Base-by-base conservation (phyloP, 92 coral and sea anemone species). In the Porites rus region DNA sequence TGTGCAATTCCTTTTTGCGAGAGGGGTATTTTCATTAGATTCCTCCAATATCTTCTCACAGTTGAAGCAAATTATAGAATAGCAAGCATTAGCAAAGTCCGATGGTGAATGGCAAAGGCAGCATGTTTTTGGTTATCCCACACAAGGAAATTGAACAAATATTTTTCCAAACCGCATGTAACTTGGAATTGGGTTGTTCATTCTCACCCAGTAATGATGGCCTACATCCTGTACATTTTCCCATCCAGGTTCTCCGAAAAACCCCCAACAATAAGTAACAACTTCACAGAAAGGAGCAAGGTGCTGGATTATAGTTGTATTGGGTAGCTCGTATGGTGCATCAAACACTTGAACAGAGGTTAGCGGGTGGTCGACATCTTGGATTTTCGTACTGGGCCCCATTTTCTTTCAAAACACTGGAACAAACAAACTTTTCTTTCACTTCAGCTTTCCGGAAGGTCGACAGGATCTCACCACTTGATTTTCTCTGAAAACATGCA, bases 321-420 rank as follows among this genome's bases (percentile, higher is more conserved):
- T 78, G 0, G 89, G 84, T 51, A 86, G 58, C 9, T 86, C 84
- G 18, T 53, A 53, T 0, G 82, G 81, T 0, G 77, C 77, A n/a
- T 85, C 89, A 50, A 75, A 85, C 1, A 85, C 20, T 50, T 79
- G 75, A 0, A 75, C 4, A 8, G 50, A 82, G 0, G 80, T 75
- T 0, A 74, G 20, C 1, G 77, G 88, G 13, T 51, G 69, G 61
- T 84, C 88, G 0, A 75, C 67, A 54, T 84, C 88, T 75, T 84
- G 1, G 75, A 0, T 75, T 6, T 0, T 71, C 79, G 7, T 31
- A 74, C 0, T 24, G 87, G 1, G 9, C 11, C 0, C 46, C 79
- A 1, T 16, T 14, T 1, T 72, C 21, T 1, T 19, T 5, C 0
- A 83, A 1, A 5, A 21, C 20, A 16, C 16, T 72, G 0, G 10